Conservation (phyloP, 2,113 vertebrate species). For the Hiodon tergisus region DNA sequence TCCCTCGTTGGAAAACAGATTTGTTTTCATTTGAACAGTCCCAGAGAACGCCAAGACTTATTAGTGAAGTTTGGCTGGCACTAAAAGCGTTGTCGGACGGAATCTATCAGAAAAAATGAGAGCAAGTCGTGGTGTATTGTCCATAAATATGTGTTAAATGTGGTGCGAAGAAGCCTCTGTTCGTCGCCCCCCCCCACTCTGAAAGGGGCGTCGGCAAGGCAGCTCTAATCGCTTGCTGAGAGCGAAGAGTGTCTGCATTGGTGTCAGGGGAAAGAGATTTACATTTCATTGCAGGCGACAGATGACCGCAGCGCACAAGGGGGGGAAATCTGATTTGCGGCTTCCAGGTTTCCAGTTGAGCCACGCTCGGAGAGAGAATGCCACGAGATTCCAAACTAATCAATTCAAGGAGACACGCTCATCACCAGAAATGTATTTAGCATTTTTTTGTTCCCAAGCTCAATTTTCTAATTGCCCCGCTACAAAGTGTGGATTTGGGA, state of each 20-base stretch:
- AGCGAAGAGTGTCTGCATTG: neutral
- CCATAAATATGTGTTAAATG: neutral
- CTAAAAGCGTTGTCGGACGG: neutral
- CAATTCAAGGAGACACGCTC: constrained; percentile 33
- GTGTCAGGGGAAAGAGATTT: constrained; percentile 36
- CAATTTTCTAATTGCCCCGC: constrained; percentile 47
- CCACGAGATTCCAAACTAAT: constrained; percentile 36
- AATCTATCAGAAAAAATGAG: neutral
- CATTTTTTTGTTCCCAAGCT: constrained; percentile 22
- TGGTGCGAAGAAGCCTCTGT: neutral
- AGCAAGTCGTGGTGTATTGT: neutral
- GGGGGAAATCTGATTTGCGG: neutral
- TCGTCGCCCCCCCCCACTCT: no score
- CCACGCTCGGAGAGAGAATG: constrained; percentile 33
- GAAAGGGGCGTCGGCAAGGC: neutral
- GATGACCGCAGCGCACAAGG: constrained; percentile 29
- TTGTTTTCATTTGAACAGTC: neutral
- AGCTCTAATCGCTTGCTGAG: neutral
- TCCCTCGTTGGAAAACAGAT: neutral
- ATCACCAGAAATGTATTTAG: constrained; percentile 21
- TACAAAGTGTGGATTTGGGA: neutral
- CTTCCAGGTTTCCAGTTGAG: constrained; percentile 17
- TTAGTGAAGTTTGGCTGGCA: neutral
- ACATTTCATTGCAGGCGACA: constrained; percentile 47
- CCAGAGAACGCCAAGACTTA: neutral